Evolutionary conservation across 2,797 vertebrate genomes (phyloP).

Genomic region (Steatocranus sp.): DNA sequence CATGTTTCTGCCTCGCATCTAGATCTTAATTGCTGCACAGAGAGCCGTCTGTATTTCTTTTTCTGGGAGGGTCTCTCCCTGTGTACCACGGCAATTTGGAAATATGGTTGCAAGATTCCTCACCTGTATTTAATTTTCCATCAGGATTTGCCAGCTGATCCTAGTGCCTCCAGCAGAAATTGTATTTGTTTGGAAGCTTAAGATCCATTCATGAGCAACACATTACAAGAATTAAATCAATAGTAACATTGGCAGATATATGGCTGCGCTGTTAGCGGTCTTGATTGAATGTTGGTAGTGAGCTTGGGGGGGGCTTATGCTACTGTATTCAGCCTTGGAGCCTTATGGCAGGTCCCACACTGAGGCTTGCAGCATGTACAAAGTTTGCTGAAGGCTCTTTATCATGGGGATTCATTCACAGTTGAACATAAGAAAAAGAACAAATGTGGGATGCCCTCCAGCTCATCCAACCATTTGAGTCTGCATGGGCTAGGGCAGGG

Average conservation of each 20-base stretch:
- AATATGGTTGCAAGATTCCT: neutral
- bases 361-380: constrained; percentile 9
- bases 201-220: constrained; percentile 22
- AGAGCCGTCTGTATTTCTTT: constrained; percentile 1
- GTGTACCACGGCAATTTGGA: neutral
- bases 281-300: constrained; percentile 16
- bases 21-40: constrained; percentile 26
- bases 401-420: constrained; percentile 30
- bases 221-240: constrained; percentile 31
- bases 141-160: constrained; percentile 27
- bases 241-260: neutral
- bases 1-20: constrained; percentile 42
- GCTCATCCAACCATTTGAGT: constrained; percentile 13
- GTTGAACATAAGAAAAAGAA: constrained; percentile 9
- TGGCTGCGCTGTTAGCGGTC: constrained; percentile 5
- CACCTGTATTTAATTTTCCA: constrained; percentile 39
- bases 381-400: constrained; percentile 22
- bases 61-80: neutral
- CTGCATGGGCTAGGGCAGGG: neutral
- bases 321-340: neutral
- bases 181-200: constrained; percentile 33
- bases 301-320: constrained; percentile 17
- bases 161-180: neutral
- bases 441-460: constrained; percentile 18
- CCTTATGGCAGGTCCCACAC: constrained; percentile 18